Evolutionary conservation across 2,888 invertebrate genomes (phyloP).

Genomic region (Boloria euphrosyne): DNA sequence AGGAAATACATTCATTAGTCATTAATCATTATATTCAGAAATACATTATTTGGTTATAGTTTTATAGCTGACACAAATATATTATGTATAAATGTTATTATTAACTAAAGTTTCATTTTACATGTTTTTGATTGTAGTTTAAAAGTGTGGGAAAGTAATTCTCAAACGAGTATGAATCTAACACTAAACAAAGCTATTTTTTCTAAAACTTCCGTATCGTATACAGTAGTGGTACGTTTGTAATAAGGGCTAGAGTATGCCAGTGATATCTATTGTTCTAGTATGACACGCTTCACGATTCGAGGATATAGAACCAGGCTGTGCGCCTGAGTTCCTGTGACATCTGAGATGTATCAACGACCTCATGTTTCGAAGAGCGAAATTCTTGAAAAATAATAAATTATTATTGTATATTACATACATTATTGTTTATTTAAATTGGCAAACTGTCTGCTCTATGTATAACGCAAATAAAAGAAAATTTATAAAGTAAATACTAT

Average conservation of each 20-base stretch:
- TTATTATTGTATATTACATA: too few species aligned
- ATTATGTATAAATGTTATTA: too few species aligned
- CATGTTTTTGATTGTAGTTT: too few species aligned
- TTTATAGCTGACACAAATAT: too few species aligned
- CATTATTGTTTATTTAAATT: too few species aligned
- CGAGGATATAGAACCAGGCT: slow-evolving; percentile 26
- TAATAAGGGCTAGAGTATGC: slow-evolving; percentile 16
- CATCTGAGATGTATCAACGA: slow-evolving; percentile 46
- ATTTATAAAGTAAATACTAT: too few species aligned
- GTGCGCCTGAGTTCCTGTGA: slow-evolving; percentile 50
- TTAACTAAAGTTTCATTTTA: too few species aligned
- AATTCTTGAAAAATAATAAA: slow-evolving; percentile 3
- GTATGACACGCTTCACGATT: slow-evolving; percentile 25
- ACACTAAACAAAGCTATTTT: slow-evolving; percentile 9
- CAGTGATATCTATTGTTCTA: slow-evolving; percentile 26
- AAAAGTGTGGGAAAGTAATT: background rate
- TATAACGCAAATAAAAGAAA: too few species aligned
- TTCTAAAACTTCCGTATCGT: slow-evolving; percentile 5
- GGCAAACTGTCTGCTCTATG: too few species aligned
- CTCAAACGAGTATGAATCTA: slow-evolving; percentile 4
- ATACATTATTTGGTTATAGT: too few species aligned
- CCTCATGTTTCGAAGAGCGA: background rate
- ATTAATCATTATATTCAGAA: too few species aligned
- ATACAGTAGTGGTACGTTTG: slow-evolving; percentile 5
- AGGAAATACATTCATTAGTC: too few species aligned